Base-by-base conservation (phyloP, 2,113 vertebrate species). In the Sisor rabdophorus region DNA sequence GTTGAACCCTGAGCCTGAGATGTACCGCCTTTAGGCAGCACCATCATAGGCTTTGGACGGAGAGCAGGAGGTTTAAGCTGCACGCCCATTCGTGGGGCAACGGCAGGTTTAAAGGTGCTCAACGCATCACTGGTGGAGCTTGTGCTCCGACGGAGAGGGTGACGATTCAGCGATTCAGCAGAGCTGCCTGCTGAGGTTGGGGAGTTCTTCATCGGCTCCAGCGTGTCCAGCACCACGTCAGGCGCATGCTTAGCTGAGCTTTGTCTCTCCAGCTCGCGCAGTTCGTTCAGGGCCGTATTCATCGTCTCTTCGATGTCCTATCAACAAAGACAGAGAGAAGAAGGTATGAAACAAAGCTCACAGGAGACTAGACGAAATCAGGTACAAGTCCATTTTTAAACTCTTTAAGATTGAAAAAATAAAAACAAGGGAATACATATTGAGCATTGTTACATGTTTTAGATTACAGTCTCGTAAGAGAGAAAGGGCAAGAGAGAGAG, bases 251-350 rank as follows among this genome's bases (percentile, higher is more conserved):
- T 98, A 0, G 94, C 95, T 0, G 97, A 95, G 82, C 95, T 99
- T 89, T 99, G 97, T 55, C 95, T 90, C 87, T 99, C 96, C 82
- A 99, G 91, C 87, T 99, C 97, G 0, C 95, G 95, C 50, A 99
- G 92, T 89, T 98, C 97, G 0, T 96, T 99, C 86, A 99, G 90
- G 1, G 97, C 97, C 0, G 95, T 96, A 90, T 98, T 99, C 97
- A 99, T 98, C 0, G 96, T 98, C 86, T 99, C 96, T 80, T 99
- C 96, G 44, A 99, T 99, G 89, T 99, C 97, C 97, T 99, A 87
- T 52, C 15, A 8, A 30, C 60, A 64, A 74, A 76, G 16, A 54
- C n/a, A 32, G 19, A 20, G 28, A 76, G 53, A 70, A 9, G 20
- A 28, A 72, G 48, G 28, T 32, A 40, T 17, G 78, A 32, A 16